Base-by-base conservation (phyloP, 2,888 invertebrate species). In the Volucella zonaria region DNA sequence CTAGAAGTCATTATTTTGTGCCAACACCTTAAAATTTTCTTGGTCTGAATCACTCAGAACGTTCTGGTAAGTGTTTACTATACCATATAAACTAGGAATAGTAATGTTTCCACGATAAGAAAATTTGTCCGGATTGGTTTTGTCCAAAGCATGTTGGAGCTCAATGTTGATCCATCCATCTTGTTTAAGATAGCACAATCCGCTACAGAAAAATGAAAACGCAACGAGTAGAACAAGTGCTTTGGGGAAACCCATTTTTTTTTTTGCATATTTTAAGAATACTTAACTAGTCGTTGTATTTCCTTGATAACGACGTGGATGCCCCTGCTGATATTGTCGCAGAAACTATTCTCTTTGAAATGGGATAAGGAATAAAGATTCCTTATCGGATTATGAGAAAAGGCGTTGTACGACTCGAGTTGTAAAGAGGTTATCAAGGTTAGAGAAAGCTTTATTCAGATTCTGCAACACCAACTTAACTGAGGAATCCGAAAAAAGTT, bases 91-190 rank as follows among this genome's bases (percentile, higher is more conserved):
- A 89, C 95, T 96, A 66, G 95, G 94, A 67, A 96, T 93, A 1
- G 95, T 93, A 67, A 96, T 93, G 89, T 94, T 95, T 9, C 96
- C 96, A 73, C 96, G 93, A 66, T 94, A 93, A 42, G 93, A 93
- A 88, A 94, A 96, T 74, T 91, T 91, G 40, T 93, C 92, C 0
- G 93, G 93, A 49, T 91, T 88, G 8, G 92, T 91, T n/a, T 91
- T 91, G 87, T 94, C 93, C 62, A 96, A 89, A 1, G 95, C 93
- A 90, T 96, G 96, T 88, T 94, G 94, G 82, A 96, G 91, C 90
- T 94, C 94, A 87, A 96, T 93, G 82, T 94, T 94, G 18, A 96
- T 90, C 94, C 95, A 95, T 42, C 95, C 95, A 91, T 96, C 96
- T 88, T 95, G 95, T 89, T 96, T 96, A 85, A 96, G 90, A 88